phyloP scores from a whole-genome alignment of 2,113 vertebrate species.

The Engystomops pustulosus region DNA sequence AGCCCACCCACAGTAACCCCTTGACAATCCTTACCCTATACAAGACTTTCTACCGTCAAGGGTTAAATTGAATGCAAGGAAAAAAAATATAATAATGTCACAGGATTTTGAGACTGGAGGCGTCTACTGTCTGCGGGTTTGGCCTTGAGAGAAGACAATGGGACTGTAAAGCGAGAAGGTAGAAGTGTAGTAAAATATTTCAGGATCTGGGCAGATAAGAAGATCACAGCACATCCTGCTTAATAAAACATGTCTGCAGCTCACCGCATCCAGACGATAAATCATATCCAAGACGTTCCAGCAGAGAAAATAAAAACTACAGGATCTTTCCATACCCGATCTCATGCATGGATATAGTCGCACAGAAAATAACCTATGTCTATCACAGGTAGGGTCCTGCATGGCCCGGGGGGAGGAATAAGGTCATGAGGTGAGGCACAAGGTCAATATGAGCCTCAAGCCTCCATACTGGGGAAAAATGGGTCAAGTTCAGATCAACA shows the following conservation, averaged over 20 bases:
- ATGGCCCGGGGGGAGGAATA: too few relatives aligned
- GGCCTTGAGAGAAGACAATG: background rate
- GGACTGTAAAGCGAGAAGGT: background rate
- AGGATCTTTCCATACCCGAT: background rate
- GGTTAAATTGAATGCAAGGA: background rate
- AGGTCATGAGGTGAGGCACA: too few relatives aligned
- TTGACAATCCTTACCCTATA: too few relatives aligned
- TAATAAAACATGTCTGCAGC: constrained; percentile 23
- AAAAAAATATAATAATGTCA: background rate
- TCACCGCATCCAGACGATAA: constrained; percentile 9
- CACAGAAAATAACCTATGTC: too few relatives aligned
- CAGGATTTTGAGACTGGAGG: background rate
- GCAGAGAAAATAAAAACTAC: background rate
- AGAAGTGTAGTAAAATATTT: background rate
- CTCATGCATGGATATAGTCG: background rate
- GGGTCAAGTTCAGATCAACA: too few relatives aligned
- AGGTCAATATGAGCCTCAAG: too few relatives aligned
- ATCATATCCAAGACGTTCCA: background rate
- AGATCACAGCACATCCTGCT: background rate
- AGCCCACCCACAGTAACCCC: too few relatives aligned
- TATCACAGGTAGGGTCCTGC: too few relatives aligned
- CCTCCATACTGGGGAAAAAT: too few relatives aligned
- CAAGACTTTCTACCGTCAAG: background rate
- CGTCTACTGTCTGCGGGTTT: background rate
- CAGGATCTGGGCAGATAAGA: background rate